A percentile compares a stretch with the other conserved stretches of the same genome.
phyloP scores from a whole-genome alignment of 1,140 invertebrate genomes.

The Piezodorus guildinii region DNA sequence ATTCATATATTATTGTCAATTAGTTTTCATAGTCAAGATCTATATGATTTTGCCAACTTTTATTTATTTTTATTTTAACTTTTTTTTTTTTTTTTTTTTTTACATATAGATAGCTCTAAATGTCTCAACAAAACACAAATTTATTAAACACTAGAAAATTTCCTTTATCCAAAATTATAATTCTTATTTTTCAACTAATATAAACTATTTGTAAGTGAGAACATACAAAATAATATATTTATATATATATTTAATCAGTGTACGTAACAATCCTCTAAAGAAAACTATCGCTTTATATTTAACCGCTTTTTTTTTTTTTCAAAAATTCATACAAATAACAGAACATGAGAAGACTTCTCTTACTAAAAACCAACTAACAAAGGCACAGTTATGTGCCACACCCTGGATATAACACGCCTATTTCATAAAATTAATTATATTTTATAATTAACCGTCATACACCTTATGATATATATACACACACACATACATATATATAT shows the following conservation, averaged over 20 bases:
- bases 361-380: not conserved
- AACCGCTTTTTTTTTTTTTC: not conserved
- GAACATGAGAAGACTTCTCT: not conserved
- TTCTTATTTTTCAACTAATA: slow-evolving; percentile 9
- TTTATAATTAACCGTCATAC: not conserved
- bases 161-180: not conserved
- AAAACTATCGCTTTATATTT: not conserved
- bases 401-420: not conserved
- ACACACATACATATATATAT: too few relatives aligned
- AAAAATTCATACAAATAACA: not conserved
- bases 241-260: not conserved
- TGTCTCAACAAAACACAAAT: slow-evolving; percentile 10
- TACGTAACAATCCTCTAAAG: slow-evolving; percentile 2
- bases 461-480: too few relatives aligned
- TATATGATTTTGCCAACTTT: not conserved
- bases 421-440: not conserved
- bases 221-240: slow-evolving; percentile 14
- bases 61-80: slow-evolving; percentile 1
- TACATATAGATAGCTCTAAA: not conserved
- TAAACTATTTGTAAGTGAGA: slow-evolving; percentile 8
- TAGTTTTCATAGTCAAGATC: not conserved
- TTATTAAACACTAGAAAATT: not conserved
- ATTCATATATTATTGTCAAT: not conserved
- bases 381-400: not conserved
- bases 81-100: too few relatives aligned